These are phyloP conservation scores for Festucalex cinctus DNA, from an alignment of 2,113 vertebrate species.

Conservation along the genomic window DNA sequence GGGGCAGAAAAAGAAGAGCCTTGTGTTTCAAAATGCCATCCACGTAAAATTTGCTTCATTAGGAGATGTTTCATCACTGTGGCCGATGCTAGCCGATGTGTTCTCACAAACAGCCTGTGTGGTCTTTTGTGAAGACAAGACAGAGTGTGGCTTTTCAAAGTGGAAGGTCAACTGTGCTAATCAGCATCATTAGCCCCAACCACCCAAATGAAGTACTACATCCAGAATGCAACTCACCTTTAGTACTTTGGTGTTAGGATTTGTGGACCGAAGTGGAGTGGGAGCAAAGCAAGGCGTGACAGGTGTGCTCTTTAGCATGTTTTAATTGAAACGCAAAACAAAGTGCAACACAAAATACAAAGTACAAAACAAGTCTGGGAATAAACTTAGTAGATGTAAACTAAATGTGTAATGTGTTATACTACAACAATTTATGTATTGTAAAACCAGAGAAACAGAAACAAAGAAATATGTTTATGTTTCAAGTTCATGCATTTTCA, in stretches of 20 bases:
- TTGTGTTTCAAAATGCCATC: conserved; percentile 58
- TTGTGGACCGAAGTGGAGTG: too few species aligned
- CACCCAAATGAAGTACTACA: conserved; percentile 12
- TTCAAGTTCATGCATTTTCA: too few species aligned
- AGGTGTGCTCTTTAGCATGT: too few species aligned
- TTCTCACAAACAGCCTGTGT: conserved; percentile 52
- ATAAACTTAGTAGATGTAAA: too few species aligned
- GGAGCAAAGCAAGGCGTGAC: too few species aligned
- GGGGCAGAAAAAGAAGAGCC: conserved; percentile 13
- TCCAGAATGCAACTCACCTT: not conserved
- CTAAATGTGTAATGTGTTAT: too few species aligned
- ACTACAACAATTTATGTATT: too few species aligned
- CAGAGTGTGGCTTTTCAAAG: conserved; percentile 36
- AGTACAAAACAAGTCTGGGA: too few species aligned
- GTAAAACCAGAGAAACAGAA: too few species aligned
- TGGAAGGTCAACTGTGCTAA: conserved; percentile 33
- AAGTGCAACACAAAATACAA: too few species aligned
- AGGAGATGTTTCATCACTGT: conserved; percentile 47
- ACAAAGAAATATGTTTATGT: too few species aligned
- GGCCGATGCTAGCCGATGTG: conserved; percentile 40
- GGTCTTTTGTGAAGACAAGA: conserved; percentile 11
- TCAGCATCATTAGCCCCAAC: conserved; percentile 24
- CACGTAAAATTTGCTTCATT: conserved; percentile 61
- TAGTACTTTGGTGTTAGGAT: not conserved
- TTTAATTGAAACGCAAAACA: too few species aligned